These are phyloP conservation scores for Cheilosia pagana DNA, from an alignment of 2,888 invertebrate species.

Conservation along the genomic window DNA sequence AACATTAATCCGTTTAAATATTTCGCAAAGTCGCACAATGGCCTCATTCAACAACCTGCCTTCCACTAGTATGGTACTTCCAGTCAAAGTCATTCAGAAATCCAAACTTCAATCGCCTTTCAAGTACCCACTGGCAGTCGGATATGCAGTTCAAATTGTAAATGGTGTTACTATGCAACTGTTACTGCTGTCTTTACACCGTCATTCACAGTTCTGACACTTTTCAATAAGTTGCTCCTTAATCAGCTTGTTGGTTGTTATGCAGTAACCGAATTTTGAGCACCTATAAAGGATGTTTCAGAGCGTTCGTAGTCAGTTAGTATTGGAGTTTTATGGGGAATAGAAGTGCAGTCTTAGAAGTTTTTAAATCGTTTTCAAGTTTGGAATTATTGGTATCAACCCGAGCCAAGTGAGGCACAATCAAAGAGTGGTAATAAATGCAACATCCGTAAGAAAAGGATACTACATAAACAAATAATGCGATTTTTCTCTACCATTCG, in stretches of 20 bases:
- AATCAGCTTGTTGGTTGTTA: slow-evolving; percentile 16
- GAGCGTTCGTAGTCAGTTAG: slow-evolving; percentile 25
- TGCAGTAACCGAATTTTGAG: slow-evolving; percentile 14
- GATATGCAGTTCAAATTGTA: slow-evolving; percentile 35
- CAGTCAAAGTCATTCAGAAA: neutral
- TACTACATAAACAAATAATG: too few species aligned
- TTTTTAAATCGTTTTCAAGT: neutral
- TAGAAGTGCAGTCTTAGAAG: slow-evolving; percentile 4
- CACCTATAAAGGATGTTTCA: neutral
- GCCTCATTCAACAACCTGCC: neutral
- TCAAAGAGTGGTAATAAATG: too few species aligned
- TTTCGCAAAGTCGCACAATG: neutral
- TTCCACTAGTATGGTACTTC: neutral
- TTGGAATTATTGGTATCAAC: neutral
- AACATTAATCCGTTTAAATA: neutral
- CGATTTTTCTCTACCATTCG: too few species aligned
- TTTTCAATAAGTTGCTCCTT: slow-evolving; percentile 59
- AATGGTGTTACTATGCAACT: slow-evolving; percentile 40
- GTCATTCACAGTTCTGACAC: slow-evolving; percentile 65
- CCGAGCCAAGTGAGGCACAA: neutral
- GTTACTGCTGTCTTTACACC: slow-evolving; percentile 28
- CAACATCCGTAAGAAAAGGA: too few species aligned
- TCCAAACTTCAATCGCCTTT: neutral
- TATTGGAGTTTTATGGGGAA: slow-evolving; percentile 17
- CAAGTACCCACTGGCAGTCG: slow-evolving; percentile 17